Percentiles rank a stretch among this genome's conserved stretches.
Evolutionary conservation across 2,113 vertebrate species (phyloP).

Genomic region (Chauna torquata): DNA sequence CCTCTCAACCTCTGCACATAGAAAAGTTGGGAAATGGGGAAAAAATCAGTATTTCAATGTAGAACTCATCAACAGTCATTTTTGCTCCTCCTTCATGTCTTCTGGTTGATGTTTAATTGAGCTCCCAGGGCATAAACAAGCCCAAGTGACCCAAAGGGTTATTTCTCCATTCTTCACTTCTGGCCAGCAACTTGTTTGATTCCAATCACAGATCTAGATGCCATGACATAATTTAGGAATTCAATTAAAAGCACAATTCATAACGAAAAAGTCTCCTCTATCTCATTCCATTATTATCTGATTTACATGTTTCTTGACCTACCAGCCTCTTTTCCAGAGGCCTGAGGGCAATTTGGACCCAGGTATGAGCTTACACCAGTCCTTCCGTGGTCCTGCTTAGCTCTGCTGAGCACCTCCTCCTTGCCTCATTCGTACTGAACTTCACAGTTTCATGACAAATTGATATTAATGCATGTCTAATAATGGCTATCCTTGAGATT

Average conservation of each 20-base stretch:
- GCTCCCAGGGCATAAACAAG: neutral
- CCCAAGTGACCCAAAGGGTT: neutral
- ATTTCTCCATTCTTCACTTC: neutral
- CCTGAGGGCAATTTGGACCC: neutral
- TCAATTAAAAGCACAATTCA: neutral
- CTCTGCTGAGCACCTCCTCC: neutral
- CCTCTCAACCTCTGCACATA: neutral
- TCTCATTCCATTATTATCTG: neutral
- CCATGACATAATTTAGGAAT: neutral
- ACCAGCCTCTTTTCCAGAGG: neutral
- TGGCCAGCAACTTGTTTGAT: neutral
- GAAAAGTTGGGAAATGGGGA: neutral
- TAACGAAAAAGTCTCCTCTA: neutral
- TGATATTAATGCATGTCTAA: neutral
- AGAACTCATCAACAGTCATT: neutral
- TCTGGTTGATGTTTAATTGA: neutral
- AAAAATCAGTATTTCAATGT: neutral
- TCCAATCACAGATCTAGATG: neutral
- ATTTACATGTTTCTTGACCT: neutral
- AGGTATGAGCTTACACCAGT: neutral
- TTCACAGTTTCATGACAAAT: accelerated
- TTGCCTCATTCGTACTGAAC: neutral
- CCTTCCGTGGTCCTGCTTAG: no score
- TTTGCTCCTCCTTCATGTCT: neutral
- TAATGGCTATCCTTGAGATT: neutral